A percentile compares a stretch with the other conserved stretches of the same genome.
phyloP scores from a whole-genome alignment of 1,140 invertebrate genomes.

The Pogonomyrmex barbatus region DNA sequence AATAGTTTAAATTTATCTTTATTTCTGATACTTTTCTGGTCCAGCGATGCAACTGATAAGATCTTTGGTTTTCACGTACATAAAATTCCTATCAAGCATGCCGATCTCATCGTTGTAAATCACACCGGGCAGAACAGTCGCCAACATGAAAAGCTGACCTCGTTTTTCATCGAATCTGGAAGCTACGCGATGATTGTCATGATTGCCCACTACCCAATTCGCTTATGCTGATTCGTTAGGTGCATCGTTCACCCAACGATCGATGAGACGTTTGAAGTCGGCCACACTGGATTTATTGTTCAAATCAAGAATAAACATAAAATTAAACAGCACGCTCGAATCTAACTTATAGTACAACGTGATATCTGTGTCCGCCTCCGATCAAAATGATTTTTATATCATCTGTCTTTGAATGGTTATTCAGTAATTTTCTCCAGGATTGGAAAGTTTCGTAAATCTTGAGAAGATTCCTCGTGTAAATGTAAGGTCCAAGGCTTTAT shows the following conservation, averaged over 20 bases:
- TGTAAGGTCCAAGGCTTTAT: slow-evolving; percentile 75
- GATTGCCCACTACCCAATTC: slow-evolving; percentile 88
- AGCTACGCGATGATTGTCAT: slow-evolving; percentile 74
- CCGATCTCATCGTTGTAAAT: slow-evolving; percentile 93
- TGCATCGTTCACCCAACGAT: slow-evolving; percentile 87
- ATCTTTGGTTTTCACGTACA: slow-evolving; percentile 85
- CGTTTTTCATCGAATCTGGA: slow-evolving; percentile 87
- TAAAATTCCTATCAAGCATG: slow-evolving; percentile 87
- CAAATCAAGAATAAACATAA: slow-evolving; percentile 85
- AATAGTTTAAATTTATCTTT: slow-evolving; percentile 5
- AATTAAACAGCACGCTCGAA: slow-evolving; percentile 88
- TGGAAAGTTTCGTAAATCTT: slow-evolving; percentile 81
- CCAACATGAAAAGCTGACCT: slow-evolving; percentile 89
- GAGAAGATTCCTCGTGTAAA: slow-evolving; percentile 78
- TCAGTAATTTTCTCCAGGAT: slow-evolving; percentile 74
- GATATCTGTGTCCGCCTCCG: slow-evolving; percentile 88
- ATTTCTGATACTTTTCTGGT: slow-evolving; percentile 61
- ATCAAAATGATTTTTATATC: slow-evolving; percentile 87
- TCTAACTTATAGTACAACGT: slow-evolving; percentile 89
- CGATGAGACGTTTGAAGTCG: slow-evolving; percentile 86
- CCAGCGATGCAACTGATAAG: slow-evolving; percentile 85
- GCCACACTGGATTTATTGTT: slow-evolving; percentile 86
- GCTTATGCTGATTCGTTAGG: slow-evolving; percentile 81
- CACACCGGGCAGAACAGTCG: slow-evolving; percentile 90
- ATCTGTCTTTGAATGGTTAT: slow-evolving; percentile 55